A percentile compares a stretch with the other conserved stretches of the same genome.
These are phyloP conservation scores for Anthonomus grandis DNA, from an alignment of 1,140 invertebrate species.

Conservation along the genomic window DNA sequence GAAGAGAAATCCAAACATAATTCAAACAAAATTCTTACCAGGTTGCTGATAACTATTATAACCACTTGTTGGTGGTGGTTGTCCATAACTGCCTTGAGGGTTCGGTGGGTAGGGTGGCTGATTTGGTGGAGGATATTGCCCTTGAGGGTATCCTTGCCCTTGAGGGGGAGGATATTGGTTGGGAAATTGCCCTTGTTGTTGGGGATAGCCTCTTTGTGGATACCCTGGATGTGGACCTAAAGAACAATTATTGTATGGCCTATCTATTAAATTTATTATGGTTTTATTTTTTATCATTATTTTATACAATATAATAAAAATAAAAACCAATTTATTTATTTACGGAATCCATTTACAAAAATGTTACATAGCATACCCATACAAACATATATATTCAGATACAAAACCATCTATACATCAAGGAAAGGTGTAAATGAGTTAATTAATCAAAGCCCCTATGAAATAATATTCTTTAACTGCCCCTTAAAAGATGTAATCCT, in stretches of 20 bases:
- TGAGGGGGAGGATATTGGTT: slow-evolving; percentile 50
- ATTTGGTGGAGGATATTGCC: slow-evolving; percentile 49
- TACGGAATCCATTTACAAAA: no score
- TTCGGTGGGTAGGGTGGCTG: slow-evolving; percentile 51
- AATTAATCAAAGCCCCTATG: no score
- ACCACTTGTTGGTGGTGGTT: slow-evolving; percentile 45
- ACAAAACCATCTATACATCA: no score
- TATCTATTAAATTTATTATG: neutral
- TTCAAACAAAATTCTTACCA: slow-evolving; percentile 18
- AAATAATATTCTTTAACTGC: no score
- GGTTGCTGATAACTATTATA: slow-evolving; percentile 47
- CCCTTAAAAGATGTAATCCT: no score
- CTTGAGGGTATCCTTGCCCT: slow-evolving; percentile 51
- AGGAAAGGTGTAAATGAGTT: no score
- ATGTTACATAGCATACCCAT: no score
- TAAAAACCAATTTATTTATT: no score
- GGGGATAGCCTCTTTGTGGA: slow-evolving; percentile 54
- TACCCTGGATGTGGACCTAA: slow-evolving; percentile 53
- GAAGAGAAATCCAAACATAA: neutral
- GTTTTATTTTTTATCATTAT: slow-evolving; percentile 12
- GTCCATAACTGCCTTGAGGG: slow-evolving; percentile 51
- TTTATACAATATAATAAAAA: no score
- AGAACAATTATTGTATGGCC: neutral
- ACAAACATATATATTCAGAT: no score
- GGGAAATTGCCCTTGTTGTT: slow-evolving; percentile 56